phyloP scores from a whole-genome alignment of 2,888 invertebrate species.

The Colletes collaris region DNA sequence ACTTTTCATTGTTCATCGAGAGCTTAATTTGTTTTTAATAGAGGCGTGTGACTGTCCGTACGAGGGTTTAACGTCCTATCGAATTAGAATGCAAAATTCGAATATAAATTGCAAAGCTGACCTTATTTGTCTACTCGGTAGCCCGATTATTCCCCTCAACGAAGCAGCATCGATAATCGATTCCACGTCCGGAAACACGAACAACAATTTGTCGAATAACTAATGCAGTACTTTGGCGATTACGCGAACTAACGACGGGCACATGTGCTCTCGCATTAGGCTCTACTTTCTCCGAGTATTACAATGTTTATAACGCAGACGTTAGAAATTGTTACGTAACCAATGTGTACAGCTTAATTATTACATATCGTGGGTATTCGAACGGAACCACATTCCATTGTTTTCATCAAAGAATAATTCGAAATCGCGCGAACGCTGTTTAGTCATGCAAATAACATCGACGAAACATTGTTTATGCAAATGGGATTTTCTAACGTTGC shows the following conservation, averaged over 20 bases:
- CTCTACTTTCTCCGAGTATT: slow-evolving; percentile 46
- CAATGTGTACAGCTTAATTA: not conserved
- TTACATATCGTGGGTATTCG: not conserved
- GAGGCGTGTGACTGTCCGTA: no score
- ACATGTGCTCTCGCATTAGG: slow-evolving; percentile 3
- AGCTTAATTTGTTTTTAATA: not conserved
- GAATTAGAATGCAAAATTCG: no score
- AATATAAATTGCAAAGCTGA: no score
- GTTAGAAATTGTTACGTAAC: slow-evolving; percentile 19
- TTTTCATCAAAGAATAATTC: not conserved
- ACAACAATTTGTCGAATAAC: no score
- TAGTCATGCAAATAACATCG: not conserved
- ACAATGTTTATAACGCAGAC: not conserved
- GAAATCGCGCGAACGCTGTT: not conserved
- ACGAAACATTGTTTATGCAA: slow-evolving; percentile 8
- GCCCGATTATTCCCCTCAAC: no score
- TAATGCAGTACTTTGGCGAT: no score
- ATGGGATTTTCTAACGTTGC: not conserved
- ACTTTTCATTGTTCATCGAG: not conserved
- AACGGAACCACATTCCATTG: not conserved
- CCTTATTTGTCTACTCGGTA: no score
- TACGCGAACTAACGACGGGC: slow-evolving; percentile 23
- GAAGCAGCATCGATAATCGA: no score
- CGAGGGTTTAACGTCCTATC: no score
- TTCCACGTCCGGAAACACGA: no score